Percentiles rank a stretch among this genome's conserved stretches.
Evolutionary conservation across 1,140 invertebrate species (phyloP).

Genomic region (Spodoptera frugiperda): DNA sequence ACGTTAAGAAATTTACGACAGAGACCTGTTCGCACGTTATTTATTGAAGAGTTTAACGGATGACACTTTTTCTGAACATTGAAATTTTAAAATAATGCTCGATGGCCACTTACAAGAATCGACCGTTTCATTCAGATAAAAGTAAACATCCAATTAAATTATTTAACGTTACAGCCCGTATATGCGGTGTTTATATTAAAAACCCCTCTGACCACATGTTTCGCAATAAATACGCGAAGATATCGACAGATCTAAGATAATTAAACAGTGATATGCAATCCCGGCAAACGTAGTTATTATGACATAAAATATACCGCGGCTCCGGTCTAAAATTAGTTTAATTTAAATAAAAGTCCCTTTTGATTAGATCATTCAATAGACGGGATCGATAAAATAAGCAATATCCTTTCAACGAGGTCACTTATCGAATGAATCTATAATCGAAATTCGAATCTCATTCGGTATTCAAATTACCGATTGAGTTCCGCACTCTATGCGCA

Average conservation of each 20-base stretch:
- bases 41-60: slow-evolving; percentile 68
- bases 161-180: slow-evolving; percentile 16
- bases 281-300: slow-evolving; percentile 50
- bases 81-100: slow-evolving; percentile 20
- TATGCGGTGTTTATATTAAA: slow-evolving; percentile 18
- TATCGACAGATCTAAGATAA: slow-evolving; percentile 55
- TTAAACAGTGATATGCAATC: slow-evolving; percentile 54
- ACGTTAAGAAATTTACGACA: slow-evolving; percentile 66
- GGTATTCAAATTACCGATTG: slow-evolving; percentile 76
- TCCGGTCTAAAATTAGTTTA: slow-evolving; percentile 57
- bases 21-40: slow-evolving; percentile 61
- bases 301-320: slow-evolving; percentile 44
- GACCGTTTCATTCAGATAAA: slow-evolving; percentile 13
- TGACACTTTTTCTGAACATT: slow-evolving; percentile 52
- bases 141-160: slow-evolving; percentile 22
- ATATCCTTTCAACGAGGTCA: slow-evolving; percentile 85
- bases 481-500: slow-evolving; percentile 69
- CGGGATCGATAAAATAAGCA: slow-evolving; percentile 81
- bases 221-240: slow-evolving; percentile 50
- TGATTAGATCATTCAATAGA: slow-evolving; percentile 74
- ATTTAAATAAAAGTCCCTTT: slow-evolving; percentile 60
- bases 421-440: slow-evolving; percentile 84
- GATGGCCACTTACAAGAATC: slow-evolving; percentile 6
- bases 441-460: slow-evolving; percentile 80
- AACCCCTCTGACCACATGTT: slow-evolving; percentile 11